Conservation (phyloP, 2,113 vertebrate genomes). For the Cariama cristata region DNA sequence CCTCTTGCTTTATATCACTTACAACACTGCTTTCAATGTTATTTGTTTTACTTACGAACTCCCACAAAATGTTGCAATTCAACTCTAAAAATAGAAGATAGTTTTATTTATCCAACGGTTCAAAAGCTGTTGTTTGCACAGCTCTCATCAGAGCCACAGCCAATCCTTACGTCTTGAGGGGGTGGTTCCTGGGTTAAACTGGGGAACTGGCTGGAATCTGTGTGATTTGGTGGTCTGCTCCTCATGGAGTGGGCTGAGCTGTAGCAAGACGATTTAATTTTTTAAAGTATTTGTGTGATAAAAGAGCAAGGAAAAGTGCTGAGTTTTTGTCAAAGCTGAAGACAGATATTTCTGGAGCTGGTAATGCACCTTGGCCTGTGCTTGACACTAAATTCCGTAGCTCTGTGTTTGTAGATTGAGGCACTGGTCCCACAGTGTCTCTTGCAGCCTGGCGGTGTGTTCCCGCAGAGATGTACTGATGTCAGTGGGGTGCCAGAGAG, state of each 20-base stretch:
- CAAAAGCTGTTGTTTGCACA: background rate
- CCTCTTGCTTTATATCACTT: background rate
- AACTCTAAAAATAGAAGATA: background rate
- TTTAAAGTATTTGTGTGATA: background rate
- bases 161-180: background rate
- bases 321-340: background rate
- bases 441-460: fast-evolving
- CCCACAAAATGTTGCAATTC: conserved; percentile 4
- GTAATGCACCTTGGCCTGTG: background rate
- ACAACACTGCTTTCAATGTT: background rate
- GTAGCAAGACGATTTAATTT: fast-evolving
- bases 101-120: background rate
- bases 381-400: too few species aligned
- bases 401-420: background rate
- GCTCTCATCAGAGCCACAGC: background rate
- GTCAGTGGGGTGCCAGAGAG: background rate
- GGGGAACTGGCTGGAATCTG: fast-evolving
- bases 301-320: background rate
- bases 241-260: fast-evolving
- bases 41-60: background rate
- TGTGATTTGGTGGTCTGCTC: background rate
- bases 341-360: background rate
- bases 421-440: background rate
- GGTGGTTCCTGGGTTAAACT: background rate
- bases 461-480: too few species aligned